These are phyloP conservation scores for Phylloscopus collybita DNA, from an alignment of 2,797 vertebrate species.

Conservation along the genomic window DNA sequence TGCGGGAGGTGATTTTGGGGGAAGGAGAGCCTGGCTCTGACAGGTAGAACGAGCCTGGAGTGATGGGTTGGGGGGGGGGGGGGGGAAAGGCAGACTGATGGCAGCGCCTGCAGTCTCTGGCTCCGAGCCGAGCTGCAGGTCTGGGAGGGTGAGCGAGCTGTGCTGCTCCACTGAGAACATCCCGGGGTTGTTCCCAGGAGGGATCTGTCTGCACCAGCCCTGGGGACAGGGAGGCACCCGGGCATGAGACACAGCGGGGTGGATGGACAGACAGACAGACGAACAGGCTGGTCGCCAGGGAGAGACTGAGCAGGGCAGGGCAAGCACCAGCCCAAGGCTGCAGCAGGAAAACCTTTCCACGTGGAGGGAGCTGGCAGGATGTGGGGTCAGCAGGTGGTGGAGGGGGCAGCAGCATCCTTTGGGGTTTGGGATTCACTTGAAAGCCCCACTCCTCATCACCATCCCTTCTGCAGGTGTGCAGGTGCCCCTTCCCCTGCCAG, in stretches of 20 bases:
- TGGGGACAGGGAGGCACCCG: not conserved
- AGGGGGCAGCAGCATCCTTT: not conserved
- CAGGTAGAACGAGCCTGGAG: not conserved
- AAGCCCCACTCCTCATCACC: not conserved
- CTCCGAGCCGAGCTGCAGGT: not conserved
- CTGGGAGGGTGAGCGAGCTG: not conserved
- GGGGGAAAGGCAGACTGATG: not conserved
- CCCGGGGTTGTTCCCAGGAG: not conserved
- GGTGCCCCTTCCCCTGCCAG: rapidly evolving
- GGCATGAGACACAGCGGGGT: rapidly evolving
- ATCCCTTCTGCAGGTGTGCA: not conserved
- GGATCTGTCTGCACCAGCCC: not conserved
- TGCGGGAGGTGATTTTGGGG: not conserved
- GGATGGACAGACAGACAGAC: not conserved
- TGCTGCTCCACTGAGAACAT: not conserved
- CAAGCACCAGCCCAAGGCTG: rapidly evolving
- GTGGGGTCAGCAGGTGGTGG: not conserved
- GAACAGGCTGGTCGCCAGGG: not conserved
- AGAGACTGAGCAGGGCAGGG: not conserved
- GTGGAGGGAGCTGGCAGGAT: not conserved
- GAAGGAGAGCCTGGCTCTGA: not conserved
- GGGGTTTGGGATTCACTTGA: not conserved
- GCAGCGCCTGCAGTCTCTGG: not conserved
- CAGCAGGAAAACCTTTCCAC: not conserved
- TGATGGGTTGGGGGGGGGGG: not conserved